Evolutionary conservation across 2,113 vertebrate species (phyloP), one percentile per base, ranked within the genome.

Genomic region (Leptosomus discolor): DNA sequence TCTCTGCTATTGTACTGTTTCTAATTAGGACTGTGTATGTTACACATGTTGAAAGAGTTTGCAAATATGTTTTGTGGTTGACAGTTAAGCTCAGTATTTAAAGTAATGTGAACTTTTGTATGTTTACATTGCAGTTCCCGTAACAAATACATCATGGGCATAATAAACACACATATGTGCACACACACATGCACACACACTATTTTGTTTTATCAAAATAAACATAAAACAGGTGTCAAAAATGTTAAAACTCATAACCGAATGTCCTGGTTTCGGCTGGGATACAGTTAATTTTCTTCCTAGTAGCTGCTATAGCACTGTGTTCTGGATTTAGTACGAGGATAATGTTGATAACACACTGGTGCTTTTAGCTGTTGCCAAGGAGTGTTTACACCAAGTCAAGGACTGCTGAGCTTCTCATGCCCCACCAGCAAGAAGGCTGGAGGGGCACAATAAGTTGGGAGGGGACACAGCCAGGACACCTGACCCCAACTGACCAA

Each of bases 41-140:
- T 96, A 96, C 94, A 91, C 95, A 95, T 89, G 91, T 92, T 92
- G 86, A 95, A 94, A 88, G 80, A 91, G 89, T 90, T 94, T 94
- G 95, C 89, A 91, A 89, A 90, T 71, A 93, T 91, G 92, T 95
- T 94, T 88, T 94, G 94, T 90, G 95, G 95, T 91, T 96, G 92
- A 91, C 83, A 92, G 94, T 88, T 85, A 91, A 91, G 92, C 94
- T 95, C 91, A n/a, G 78, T 79, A 79, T 94, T 96, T 96, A 48
- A 95, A 96, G 94, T 67, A 94, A 95, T 63, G 61, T 86, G 86
- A 97, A 81, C 91, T 92, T 92, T 91, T 53, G 78, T 81, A n/a
- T 93, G 90, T 95, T 96, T 95, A 92, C 81, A 73, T 76, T 85
- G 37, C 65, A 32, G 91, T 95, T 94, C 61, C 70, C 58, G 29